Evolutionary conservation across 2,797 vertebrate species (phyloP).

Genomic region (Siniperca scherzeri): DNA sequence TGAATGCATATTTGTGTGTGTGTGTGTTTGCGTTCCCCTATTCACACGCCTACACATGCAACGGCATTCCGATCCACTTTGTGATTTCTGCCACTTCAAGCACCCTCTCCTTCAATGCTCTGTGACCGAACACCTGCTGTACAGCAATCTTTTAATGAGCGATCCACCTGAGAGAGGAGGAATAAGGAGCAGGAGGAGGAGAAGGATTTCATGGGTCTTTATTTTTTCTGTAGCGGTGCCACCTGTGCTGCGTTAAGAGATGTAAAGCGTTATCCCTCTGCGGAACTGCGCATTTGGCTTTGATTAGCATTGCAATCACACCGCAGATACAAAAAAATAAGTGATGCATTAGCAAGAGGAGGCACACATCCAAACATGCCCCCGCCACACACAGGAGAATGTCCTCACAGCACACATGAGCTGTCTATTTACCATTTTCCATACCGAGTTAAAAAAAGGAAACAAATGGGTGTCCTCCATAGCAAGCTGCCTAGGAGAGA

Average conservation of each 20-base stretch:
- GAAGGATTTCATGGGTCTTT: constrained; percentile 63
- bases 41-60: constrained; percentile 1
- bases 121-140: constrained; percentile 84
- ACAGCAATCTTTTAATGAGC: constrained; percentile 78
- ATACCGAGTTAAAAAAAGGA: constrained; percentile 23
- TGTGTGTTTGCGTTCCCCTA: constrained; percentile 34
- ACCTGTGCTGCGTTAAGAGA: constrained; percentile 75
- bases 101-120: constrained; percentile 77
- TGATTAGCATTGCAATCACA: constrained; percentile 69
- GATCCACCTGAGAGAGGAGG: constrained; percentile 74
- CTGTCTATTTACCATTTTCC: constrained; percentile 61
- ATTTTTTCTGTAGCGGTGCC: constrained; percentile 51
- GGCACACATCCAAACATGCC: constrained; percentile 40
- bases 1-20: constrained; percentile 46
- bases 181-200: constrained; percentile 44
- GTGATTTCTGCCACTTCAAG: constrained; percentile 85
- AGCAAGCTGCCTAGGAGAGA: constrained; percentile 62
- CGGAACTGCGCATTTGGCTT: constrained; percentile 59
- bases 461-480: constrained; percentile 66
- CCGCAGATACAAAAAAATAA: constrained; percentile 41
- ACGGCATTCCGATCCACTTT: constrained; percentile 66
- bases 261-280: constrained; percentile 61
- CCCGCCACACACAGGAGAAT: constrained; percentile 31
- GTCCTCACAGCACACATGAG: constrained; percentile 38
- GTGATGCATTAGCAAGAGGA: constrained; percentile 53